These are phyloP conservation scores for Gnatocerus cornutus DNA, from an alignment of 2,888 invertebrate species.

Conservation along the genomic window DNA sequence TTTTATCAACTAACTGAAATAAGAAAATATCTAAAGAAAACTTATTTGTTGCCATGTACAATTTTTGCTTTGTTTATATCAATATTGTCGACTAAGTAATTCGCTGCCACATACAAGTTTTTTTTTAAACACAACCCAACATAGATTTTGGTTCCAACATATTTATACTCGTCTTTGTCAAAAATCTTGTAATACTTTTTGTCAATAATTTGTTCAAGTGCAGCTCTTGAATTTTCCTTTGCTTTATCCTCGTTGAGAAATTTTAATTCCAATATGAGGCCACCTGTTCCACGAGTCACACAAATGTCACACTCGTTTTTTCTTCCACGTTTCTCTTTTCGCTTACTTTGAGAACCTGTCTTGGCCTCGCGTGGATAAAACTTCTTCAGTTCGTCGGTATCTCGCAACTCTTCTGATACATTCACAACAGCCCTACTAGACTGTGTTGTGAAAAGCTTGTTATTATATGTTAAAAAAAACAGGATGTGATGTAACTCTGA, in stretches of 20 bases:
- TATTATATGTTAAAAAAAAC: conserved; percentile 41
- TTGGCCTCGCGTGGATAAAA: too few relatives aligned
- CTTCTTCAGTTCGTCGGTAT: conserved; percentile 4
- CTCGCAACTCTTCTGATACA: conserved; percentile 37
- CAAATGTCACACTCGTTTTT: too few relatives aligned
- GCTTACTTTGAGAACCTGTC: too few relatives aligned
- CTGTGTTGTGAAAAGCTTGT: conserved; percentile 30
- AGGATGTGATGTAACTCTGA: conserved; percentile 38
- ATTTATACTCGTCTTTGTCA: conserved; percentile 26
- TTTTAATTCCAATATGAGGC: conserved; percentile 29
- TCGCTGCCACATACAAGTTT: conserved; percentile 9
- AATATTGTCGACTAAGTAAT: conserved; percentile 37
- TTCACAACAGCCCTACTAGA: conserved; percentile 32
- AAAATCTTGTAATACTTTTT: conserved; percentile 18
- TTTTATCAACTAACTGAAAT: too few relatives aligned
- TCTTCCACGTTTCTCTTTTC: too few relatives aligned
- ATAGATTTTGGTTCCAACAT: conserved; percentile 38
- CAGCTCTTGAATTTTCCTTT: conserved; percentile 36
- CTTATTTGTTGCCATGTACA: not conserved
- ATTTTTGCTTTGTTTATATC: not conserved
- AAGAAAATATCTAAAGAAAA: too few relatives aligned
- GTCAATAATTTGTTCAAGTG: conserved; percentile 35
- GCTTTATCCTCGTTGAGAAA: conserved; percentile 17
- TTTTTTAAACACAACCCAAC: conserved; percentile 33
- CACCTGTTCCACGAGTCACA: conserved; percentile 3